A percentile compares a stretch with the other conserved stretches of the same genome.
Evolutionary conservation across 2,888 invertebrate species (phyloP).

Genomic region (Liposcelis brunnea): DNA sequence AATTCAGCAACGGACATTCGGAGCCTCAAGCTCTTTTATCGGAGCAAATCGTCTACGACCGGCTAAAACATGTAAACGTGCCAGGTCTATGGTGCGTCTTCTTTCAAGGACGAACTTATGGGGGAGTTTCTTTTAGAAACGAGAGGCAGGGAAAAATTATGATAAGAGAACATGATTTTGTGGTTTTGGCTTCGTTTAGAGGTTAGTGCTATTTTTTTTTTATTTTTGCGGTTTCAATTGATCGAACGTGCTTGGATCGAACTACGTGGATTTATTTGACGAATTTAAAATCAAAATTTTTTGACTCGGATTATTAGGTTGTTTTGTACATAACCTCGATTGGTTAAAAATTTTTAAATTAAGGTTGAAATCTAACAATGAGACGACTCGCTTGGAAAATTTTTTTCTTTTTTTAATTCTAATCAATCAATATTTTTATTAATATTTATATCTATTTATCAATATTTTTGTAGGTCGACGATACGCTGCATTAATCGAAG

Average conservation of each 20-base stretch:
- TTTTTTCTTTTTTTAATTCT: background rate
- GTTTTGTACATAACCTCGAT: too few relatives aligned
- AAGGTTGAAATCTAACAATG: too few relatives aligned
- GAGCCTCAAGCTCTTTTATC: conserved; percentile 23
- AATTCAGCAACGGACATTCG: too few relatives aligned
- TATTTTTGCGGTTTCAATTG: too few relatives aligned
- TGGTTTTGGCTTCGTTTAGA: conserved; percentile 22
- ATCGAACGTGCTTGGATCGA: too few relatives aligned
- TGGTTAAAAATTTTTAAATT: too few relatives aligned
- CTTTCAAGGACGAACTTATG: conserved; percentile 24
- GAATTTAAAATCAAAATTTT: too few relatives aligned
- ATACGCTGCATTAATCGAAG: conserved; percentile 21
- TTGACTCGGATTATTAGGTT: too few relatives aligned
- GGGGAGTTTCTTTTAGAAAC: conserved; percentile 23
- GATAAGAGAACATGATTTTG: conserved; percentile 26
- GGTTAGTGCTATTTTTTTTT: conserved; percentile 20
- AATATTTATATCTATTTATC: too few relatives aligned
- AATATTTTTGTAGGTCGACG: conserved; percentile 17
- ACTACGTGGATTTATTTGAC: too few relatives aligned
- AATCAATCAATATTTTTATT: too few relatives aligned
- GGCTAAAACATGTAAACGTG: conserved; percentile 16
- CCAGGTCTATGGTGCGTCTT: conserved; percentile 23
- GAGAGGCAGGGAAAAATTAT: conserved; percentile 24
- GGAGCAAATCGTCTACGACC: conserved; percentile 21
- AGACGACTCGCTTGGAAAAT: too few relatives aligned